Conservation (phyloP, 2,113 vertebrate species). For the Saccopteryx leptura region DNA sequence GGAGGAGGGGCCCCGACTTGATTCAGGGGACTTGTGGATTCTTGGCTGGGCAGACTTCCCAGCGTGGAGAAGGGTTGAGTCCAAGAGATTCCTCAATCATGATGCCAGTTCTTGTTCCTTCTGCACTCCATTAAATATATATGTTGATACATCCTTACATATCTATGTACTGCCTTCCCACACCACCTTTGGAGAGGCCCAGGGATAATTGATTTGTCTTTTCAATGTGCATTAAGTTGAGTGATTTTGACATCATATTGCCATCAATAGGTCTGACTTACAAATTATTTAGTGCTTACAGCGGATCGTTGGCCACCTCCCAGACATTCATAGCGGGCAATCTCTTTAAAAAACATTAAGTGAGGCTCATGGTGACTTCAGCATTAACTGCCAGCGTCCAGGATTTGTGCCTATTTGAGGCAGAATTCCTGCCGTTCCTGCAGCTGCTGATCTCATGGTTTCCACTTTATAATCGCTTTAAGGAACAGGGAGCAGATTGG, state of each 20-base stretch:
- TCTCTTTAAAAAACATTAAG: constrained; percentile 69
- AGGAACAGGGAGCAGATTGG: constrained; percentile 73
- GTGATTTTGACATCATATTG: constrained; percentile 78
- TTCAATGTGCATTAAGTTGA: constrained; percentile 60
- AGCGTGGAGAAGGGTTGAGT: not conserved
- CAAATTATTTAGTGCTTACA: constrained; percentile 80
- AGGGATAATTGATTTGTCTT: constrained; percentile 79
- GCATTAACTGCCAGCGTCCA: constrained; percentile 76
- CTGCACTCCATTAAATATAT: constrained; percentile 60
- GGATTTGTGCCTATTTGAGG: constrained; percentile 65
- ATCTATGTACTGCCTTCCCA: constrained; percentile 67
- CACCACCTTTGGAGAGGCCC: constrained; percentile 76
- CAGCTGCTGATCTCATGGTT: constrained; percentile 67
- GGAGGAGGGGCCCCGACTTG: not conserved
- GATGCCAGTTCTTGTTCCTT: constrained; percentile 67
- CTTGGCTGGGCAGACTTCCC: constrained; percentile 42
- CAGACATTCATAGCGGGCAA: constrained; percentile 68
- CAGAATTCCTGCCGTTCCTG: constrained; percentile 71
- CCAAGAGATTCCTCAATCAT: constrained; percentile 47
- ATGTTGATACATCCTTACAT: constrained; percentile 17
- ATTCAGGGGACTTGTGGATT: not conserved
- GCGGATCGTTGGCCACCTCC: constrained; percentile 64
- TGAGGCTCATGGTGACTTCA: constrained; percentile 69
- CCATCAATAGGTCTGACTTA: constrained; percentile 69
- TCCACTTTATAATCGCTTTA: constrained; percentile 78